Conservation (phyloP, 2,113 vertebrate genomes). For the Hipposideros armiger region DNA sequence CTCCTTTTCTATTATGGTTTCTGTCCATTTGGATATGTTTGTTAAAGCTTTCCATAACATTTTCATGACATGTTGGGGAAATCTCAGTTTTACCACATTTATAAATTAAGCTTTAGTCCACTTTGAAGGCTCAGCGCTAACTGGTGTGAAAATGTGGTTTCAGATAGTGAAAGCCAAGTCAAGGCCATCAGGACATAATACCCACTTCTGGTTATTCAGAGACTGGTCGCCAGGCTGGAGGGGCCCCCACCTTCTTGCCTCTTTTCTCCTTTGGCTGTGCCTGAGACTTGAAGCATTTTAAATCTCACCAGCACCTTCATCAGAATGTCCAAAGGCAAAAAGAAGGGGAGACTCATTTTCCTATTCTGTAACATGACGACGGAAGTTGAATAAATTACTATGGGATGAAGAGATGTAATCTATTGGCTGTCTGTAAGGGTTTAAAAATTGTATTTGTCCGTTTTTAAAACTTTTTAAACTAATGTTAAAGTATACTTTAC, state of each 20-base stretch:
- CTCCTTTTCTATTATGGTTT: conserved; percentile 18
- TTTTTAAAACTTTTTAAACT: neutral
- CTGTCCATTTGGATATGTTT: conserved; percentile 71
- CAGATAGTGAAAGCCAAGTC: conserved; percentile 67
- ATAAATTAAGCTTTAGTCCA: conserved; percentile 74
- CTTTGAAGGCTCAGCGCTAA: conserved; percentile 56
- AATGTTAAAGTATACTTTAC: neutral
- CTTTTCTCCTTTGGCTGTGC: neutral
- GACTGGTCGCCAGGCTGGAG: neutral
- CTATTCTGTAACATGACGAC: neutral
- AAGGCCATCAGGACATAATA: neutral
- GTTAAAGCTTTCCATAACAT: conserved; percentile 56
- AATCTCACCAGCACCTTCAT: conserved; percentile 60
- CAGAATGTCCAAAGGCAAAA: conserved; percentile 46
- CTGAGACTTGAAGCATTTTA: conserved; percentile 16
- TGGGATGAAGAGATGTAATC: neutral
- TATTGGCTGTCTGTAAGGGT: neutral
- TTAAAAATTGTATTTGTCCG: neutral
- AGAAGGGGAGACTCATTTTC: conserved; percentile 13
- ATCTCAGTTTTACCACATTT: conserved; percentile 56
- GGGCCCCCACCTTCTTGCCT: conserved; percentile 3
- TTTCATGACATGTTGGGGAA: conserved; percentile 40
- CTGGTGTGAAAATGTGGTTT: conserved; percentile 80
- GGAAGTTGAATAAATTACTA: neutral
- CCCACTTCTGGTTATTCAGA: conserved; percentile 16